Conservation (phyloP, 2,113 vertebrate species). For the Theristicus caerulescens region DNA sequence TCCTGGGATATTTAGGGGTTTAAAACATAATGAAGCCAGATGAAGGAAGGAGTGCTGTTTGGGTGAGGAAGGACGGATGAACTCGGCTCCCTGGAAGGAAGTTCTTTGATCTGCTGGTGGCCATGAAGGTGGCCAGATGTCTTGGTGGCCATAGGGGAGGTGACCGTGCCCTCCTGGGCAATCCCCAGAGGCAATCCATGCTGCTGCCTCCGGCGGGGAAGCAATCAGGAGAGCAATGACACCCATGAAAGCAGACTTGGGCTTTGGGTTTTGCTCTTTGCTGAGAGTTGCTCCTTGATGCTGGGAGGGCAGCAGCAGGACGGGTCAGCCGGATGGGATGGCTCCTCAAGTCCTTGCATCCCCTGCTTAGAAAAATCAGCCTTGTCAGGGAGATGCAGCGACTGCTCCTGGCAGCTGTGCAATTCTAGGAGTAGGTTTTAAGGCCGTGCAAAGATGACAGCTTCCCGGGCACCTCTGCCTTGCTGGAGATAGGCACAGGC, state of each 20-base stretch:
- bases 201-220: background rate
- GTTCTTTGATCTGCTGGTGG: background rate
- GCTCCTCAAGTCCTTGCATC: background rate
- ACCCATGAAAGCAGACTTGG: background rate
- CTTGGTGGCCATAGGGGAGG: background rate
- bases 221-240: background rate
- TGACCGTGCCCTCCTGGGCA: background rate
- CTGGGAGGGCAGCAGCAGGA: background rate
- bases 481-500: background rate
- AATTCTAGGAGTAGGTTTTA: background rate
- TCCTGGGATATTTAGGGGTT: background rate
- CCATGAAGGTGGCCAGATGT: background rate
- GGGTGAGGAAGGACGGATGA: background rate
- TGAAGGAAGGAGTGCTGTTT: background rate
- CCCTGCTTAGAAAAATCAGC: background rate
- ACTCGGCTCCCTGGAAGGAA: background rate
- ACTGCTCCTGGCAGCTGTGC: background rate
- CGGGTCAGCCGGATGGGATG: accelerated
- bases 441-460: background rate
- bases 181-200: background rate
- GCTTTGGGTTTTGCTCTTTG: background rate
- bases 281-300: background rate
- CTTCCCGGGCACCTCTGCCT: background rate
- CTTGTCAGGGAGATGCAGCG: background rate
- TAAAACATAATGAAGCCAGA: background rate